These are phyloP conservation scores for Apodemia hepburni DNA, from an alignment of 2,888 invertebrate genomes.

Conservation along the genomic window DNA sequence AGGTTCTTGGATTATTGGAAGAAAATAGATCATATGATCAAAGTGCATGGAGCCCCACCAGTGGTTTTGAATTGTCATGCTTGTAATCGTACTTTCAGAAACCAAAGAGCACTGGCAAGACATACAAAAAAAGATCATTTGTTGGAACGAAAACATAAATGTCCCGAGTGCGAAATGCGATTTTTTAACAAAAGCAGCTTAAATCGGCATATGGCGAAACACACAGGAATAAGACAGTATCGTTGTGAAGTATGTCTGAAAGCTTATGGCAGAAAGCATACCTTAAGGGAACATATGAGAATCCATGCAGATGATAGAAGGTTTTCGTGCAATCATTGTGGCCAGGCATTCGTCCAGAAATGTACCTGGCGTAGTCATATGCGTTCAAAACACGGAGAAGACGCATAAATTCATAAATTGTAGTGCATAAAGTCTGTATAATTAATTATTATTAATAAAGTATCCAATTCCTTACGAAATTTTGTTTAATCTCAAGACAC, in stretches of 20 bases:
- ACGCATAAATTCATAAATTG: conserved; percentile 25
- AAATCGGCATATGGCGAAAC: conserved; percentile 49
- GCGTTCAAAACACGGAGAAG: conserved; percentile 43
- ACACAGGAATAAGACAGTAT: conserved; percentile 46
- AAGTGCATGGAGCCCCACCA: conserved; percentile 45
- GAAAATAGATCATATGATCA: conserved; percentile 50
- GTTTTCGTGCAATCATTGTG: conserved; percentile 43
- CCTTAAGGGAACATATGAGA: conserved; percentile 51
- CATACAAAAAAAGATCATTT: conserved; percentile 62
- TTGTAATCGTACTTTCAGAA: conserved; percentile 49
- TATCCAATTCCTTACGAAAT: background rate
- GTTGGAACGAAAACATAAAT: conserved; percentile 55
- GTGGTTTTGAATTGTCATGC: conserved; percentile 48
- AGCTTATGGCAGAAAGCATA: conserved; percentile 46
- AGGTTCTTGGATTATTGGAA: conserved; percentile 50
- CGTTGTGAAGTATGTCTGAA: conserved; percentile 53
- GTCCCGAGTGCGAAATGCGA: conserved; percentile 60
- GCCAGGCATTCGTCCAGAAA: conserved; percentile 46
- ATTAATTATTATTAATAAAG: conserved; percentile 11
- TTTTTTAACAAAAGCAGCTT: conserved; percentile 45
- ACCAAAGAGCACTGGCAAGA: conserved; percentile 41
- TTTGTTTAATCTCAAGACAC: background rate
- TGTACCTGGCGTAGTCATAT: conserved; percentile 60
- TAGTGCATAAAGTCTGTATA: background rate
- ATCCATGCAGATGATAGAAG: conserved; percentile 43